Conservation (phyloP, 2,113 vertebrate species). For the Antechinus stuartii region DNA sequence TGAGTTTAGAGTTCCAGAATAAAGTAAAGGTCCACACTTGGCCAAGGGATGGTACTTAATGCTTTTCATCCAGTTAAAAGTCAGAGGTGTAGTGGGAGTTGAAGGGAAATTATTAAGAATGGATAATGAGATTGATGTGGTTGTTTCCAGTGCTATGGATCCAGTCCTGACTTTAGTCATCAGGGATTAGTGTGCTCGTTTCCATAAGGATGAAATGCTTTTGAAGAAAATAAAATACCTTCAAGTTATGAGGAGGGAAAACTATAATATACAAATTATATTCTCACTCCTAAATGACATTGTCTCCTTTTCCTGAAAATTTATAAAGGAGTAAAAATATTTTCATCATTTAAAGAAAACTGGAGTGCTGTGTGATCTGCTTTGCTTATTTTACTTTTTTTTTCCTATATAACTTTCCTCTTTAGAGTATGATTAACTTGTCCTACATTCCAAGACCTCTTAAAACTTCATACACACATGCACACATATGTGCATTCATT, state of each 20-base stretch:
- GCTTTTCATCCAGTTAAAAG: background rate
- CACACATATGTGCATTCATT: background rate
- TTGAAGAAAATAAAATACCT: constrained; percentile 40
- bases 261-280: background rate
- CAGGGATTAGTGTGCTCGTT: background rate
- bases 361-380: background rate
- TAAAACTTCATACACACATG: background rate
- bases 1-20: background rate
- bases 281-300: background rate
- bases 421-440: constrained; percentile 37
- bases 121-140: background rate
- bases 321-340: background rate
- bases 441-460: background rate
- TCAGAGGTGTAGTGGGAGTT: background rate
- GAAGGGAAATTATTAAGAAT: background rate
- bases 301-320: constrained; percentile 39
- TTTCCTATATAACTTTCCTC: background rate
- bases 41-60: background rate
- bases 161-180: too few relatives aligned
- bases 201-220: constrained; percentile 10
- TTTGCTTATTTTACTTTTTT: constrained; percentile 29
- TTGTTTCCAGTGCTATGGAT: background rate
- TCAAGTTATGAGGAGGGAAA: constrained; percentile 34
- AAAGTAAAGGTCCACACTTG: background rate
- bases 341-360: constrained; percentile 53